Evolutionary conservation across 2,113 vertebrate species (phyloP), one percentile per base, ranked within the genome.

Genomic region (Actenoides lindsayi): DNA sequence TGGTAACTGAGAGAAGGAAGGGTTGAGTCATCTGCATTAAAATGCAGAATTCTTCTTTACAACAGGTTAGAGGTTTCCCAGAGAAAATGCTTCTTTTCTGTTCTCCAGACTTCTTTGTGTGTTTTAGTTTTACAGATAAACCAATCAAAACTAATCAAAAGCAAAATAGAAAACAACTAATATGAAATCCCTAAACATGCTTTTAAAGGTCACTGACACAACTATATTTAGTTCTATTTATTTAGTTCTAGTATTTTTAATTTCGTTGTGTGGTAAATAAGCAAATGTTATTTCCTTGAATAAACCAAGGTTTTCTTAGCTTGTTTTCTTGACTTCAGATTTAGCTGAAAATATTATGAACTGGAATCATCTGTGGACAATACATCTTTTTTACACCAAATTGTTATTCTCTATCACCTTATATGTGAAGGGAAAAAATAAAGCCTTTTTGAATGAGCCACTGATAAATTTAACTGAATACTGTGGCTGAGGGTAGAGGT

Each of bases 51-150:
- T 89, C 10, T 82, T 78, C 69, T 48, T 78, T 67, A 18, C 75
- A 63, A 33, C 57, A 91, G 51, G 42, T 88, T 85, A 88, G 64
- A 65, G 41, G 50, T 65, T 90, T 79, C 62, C 39, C 75, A 88
- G 80, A 75, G 37, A 79, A 86, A 79, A 69, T 51, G 0, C 0
- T 57, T 74, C 33, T 62, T 67, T 89, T 67, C 57, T 8, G 0
- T 56, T 83, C 73, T 65, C 27, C 57, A n/a, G 63, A 18, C 50
- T 50, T 64, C 10, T 81, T 83, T 73, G 42, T 44, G 27, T 91
- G 69, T 77, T 94, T 84, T 75, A 75, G 73, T 81, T 93, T 87
- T 87, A 41, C 39, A 69, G 91, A 87, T 51, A 92, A 85, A 56
- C 57, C 56, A 46, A 73, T 71, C 48, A 68, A 89, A 93, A 27